phyloP scores from a whole-genome alignment of 2,888 invertebrate species.

The Myathropa florea region DNA sequence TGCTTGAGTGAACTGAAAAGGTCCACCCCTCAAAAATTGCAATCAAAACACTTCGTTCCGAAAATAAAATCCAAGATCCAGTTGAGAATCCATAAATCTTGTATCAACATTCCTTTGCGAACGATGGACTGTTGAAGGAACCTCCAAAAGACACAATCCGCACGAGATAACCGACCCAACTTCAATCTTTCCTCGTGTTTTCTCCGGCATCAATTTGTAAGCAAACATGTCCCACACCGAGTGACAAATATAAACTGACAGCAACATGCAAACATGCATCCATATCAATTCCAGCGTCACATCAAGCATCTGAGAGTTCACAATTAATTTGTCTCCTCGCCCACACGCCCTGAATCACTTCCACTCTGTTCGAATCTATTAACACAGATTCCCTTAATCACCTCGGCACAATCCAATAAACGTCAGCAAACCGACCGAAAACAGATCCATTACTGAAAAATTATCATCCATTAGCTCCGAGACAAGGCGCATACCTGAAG shows the following conservation, averaged over 20 bases:
- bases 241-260: background rate
- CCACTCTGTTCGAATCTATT: background rate
- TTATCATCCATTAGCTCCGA: conserved; percentile 22
- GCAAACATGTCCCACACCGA: background rate
- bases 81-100: no score
- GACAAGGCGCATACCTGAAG: conserved; percentile 14
- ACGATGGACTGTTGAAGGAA: no score
- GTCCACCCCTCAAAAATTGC: no score
- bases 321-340: background rate
- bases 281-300: background rate
- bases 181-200: background rate
- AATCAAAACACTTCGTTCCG: no score
- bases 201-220: background rate
- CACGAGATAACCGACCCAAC: no score
- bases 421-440: conserved; percentile 40
- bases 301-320: background rate
- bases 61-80: no score
- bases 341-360: background rate
- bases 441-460: conserved; percentile 37
- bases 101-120: no score
- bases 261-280: background rate
- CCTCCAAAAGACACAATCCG: no score
- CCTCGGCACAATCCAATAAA: conserved; percentile 29
- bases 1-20: no score
- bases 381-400: conserved; percentile 12